Conservation (phyloP, 2,113 vertebrate genomes). For the Noctilio leporinus region DNA sequence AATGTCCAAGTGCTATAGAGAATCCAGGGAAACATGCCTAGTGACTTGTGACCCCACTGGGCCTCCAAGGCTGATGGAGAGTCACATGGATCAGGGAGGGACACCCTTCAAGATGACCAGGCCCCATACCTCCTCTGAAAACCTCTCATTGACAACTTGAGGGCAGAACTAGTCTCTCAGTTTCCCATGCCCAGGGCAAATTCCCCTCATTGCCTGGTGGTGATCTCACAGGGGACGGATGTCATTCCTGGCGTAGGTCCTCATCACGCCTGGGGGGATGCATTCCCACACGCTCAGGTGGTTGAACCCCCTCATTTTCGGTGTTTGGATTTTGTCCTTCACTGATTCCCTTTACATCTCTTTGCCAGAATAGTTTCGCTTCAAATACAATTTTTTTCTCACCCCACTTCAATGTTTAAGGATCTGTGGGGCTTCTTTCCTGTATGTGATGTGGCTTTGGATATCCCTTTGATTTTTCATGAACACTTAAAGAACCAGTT, state of each 20-base stretch:
- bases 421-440: neutral
- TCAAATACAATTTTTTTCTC: neutral
- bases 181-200: neutral
- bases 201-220: too few species aligned
- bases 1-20: neutral
- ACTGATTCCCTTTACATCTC: neutral
- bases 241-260: neutral
- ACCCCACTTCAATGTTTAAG: rapidly evolving
- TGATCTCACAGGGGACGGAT: neutral
- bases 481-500: neutral
- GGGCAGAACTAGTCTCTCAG: neutral
- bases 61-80: neutral
- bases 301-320: too few species aligned
- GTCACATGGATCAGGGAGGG: too few species aligned
- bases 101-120: neutral
- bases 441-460: neutral
- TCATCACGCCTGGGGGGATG: too few species aligned
- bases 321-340: neutral
- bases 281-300: neutral
- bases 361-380: neutral
- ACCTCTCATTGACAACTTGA: neutral
- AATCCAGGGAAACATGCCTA: neutral
- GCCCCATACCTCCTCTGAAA: too few species aligned
- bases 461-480: neutral
- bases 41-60: neutral